Conservation (phyloP, 2,888 invertebrate genomes). For the Callimorpha dominula region DNA sequence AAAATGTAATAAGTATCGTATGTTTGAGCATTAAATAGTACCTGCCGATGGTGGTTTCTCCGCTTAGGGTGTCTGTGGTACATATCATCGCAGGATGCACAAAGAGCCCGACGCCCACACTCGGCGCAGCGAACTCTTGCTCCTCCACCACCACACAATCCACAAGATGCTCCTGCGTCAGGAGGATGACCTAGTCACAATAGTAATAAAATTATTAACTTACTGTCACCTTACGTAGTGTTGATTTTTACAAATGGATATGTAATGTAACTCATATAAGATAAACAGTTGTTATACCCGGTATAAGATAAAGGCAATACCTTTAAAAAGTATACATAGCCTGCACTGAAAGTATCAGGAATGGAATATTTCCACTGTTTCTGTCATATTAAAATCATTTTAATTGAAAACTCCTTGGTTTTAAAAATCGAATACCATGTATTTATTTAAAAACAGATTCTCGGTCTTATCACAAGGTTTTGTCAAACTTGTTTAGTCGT, state of each 20-base stretch:
- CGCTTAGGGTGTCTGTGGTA: constrained; percentile 97
- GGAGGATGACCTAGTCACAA: constrained; percentile 81
- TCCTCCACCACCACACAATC: constrained; percentile 93
- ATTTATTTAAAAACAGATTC: too few species aligned
- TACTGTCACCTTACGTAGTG: background rate
- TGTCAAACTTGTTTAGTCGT: too few species aligned
- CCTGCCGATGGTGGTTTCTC: constrained; percentile 92
- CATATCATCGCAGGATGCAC: constrained; percentile 97
- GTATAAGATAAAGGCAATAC: background rate
- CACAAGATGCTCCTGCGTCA: constrained; percentile 88
- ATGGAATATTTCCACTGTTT: too few species aligned
- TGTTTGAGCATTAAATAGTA: constrained; percentile 57
- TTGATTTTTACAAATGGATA: too few species aligned
- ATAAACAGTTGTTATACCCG: background rate
- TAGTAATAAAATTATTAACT: background rate
- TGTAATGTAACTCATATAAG: background rate
- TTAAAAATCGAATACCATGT: too few species aligned
- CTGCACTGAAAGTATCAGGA: too few species aligned
- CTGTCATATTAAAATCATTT: too few species aligned
- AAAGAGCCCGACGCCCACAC: constrained; percentile 94
- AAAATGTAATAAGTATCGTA: background rate
- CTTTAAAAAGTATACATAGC: too few species aligned
- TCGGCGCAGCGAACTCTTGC: constrained; percentile 94
- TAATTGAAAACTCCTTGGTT: too few species aligned
- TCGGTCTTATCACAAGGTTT: too few species aligned